Evolutionary conservation across 2,797 vertebrate species (phyloP), one percentile per base, ranked within the genome.

Genomic region (Platalea minor): DNA sequence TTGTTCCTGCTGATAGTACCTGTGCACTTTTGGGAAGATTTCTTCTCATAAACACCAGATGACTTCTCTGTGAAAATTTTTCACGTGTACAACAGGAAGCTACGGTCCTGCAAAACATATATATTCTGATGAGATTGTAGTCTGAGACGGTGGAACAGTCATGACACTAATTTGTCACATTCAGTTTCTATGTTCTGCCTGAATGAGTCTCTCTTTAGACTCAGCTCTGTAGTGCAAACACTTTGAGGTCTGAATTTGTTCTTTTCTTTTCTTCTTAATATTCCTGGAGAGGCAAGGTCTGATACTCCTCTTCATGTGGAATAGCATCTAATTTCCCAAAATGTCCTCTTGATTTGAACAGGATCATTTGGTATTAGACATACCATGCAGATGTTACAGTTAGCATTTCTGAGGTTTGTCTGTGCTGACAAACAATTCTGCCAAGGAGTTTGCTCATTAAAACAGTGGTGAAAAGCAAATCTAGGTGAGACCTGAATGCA

Each of bases 371-470:
- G 24, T 68, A 37, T 80, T 25, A 73, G 46, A 54, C 13, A 33
- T 24, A 68, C 48, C 53, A 68, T 2, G 24, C 33, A 48, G 59
- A 39, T 69, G 12, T 75, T 64, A 53, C 24, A 79, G 19, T 28
- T 59, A 56, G 35, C 20, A 31, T 76, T 93, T 81, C 65, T 78
- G 77, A 73, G 76, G n/a, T 81, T 75, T 51, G 11, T 26, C 53
- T 81, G 3, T 48, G 54, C 59, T 88, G 61, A 72, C 63, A 80
- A 80, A 64, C 60, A 61, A 20, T 65, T 50, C 69, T 86, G 46
- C 41, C 73, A 81, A 28, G 43, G 73, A 81, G 14, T 74, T 90
- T 84, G 68, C 84, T 92, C 68, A 80, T 94, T 95, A 86, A 86
- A 95, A 81, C 11, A 33, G 31, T 2, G 13, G 8, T 43, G 45